Evolutionary conservation across 2,888 invertebrate species (phyloP).

Genomic region (Chymomyza caudatula): DNA sequence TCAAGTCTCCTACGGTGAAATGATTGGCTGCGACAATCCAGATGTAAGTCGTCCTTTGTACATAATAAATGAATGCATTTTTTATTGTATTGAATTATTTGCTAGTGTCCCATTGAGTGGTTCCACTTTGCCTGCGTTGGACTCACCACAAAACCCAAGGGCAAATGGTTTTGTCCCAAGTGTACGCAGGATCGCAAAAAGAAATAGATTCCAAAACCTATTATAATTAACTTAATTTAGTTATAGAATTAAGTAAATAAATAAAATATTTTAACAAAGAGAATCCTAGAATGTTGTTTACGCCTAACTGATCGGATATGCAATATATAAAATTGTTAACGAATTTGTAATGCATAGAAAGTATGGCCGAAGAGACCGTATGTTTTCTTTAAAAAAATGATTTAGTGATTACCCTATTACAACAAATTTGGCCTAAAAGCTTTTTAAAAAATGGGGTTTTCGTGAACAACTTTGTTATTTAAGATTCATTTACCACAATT

Average conservation of each 20-base stretch:
- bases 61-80: not conserved
- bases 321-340: too few relatives aligned
- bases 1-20: conserved; percentile 96
- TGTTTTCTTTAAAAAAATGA: too few relatives aligned
- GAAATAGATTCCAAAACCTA: conserved; percentile 80
- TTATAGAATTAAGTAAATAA: conserved; percentile 5
- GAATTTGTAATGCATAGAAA: too few relatives aligned
- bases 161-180: conserved; percentile 96
- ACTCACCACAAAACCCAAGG: conserved; percentile 91
- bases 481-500: too few relatives aligned
- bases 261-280: not conserved
- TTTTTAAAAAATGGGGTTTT: too few relatives aligned
- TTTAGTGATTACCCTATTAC: too few relatives aligned
- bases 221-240: not conserved
- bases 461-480: too few relatives aligned
- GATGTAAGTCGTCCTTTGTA: conserved; percentile 78
- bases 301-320: too few relatives aligned
- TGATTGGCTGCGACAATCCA: conserved; percentile 96
- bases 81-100: not conserved
- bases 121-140: conserved; percentile 95
- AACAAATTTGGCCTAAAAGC: too few relatives aligned
- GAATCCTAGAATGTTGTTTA: not conserved
- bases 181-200: conserved; percentile 90
- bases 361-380: too few relatives aligned
- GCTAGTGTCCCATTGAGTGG: conserved; percentile 90